Percentiles rank a stretch among this genome's conserved stretches.
phyloP scores from a whole-genome alignment of 2,797 vertebrate genomes.

The Tragopan temminckii region DNA sequence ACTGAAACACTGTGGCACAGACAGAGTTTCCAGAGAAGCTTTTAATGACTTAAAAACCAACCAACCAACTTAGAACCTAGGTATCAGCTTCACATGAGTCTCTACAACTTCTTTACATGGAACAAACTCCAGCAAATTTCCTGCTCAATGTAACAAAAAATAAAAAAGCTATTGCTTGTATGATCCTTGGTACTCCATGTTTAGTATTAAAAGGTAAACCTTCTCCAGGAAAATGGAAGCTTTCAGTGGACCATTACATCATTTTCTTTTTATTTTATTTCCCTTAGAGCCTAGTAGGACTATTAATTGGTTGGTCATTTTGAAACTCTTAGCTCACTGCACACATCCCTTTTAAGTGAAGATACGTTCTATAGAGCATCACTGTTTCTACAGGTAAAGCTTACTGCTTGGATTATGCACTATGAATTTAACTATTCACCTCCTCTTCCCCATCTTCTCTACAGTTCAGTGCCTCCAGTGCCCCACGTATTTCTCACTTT shows the following conservation, averaged over 20 bases:
- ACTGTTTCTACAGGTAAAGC: background rate
- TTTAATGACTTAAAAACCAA: background rate
- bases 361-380: background rate
- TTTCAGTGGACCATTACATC: background rate
- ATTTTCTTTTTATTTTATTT: background rate
- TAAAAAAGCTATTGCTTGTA: background rate
- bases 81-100: background rate
- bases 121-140: background rate
- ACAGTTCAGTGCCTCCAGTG: fast-evolving
- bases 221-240: background rate
- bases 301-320: background rate
- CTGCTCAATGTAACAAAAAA: background rate
- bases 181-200: background rate
- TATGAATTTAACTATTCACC: background rate
- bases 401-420: background rate
- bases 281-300: background rate
- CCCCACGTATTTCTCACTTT: background rate
- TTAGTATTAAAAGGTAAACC: background rate
- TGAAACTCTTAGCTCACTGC: background rate
- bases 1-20: background rate
- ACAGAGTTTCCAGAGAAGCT: background rate
- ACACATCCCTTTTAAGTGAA: background rate
- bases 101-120: background rate
- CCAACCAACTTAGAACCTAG: background rate
- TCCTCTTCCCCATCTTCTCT: background rate